Conservation (phyloP, 2,888 invertebrate genomes). For the Ariolimax columbianus region DNA sequence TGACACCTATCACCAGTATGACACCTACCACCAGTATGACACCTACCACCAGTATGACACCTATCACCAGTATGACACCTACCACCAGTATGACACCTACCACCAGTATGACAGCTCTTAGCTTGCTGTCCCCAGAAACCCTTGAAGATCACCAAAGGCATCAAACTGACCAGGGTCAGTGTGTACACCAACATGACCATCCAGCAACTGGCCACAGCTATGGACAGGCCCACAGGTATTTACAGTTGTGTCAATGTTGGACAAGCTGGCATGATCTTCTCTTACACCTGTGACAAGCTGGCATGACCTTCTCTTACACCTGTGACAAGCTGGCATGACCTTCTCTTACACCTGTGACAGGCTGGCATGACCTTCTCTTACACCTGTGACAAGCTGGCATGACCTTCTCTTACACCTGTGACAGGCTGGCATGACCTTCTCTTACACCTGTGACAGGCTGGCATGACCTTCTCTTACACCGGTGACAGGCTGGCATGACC, state of each 20-base stretch:
- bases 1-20: too few relatives aligned
- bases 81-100: too few relatives aligned
- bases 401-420: background rate
- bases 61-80: too few relatives aligned
- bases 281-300: background rate
- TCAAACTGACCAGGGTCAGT: conserved; percentile 51
- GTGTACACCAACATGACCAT: conserved; percentile 91
- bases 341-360: background rate
- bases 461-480: too few relatives aligned
- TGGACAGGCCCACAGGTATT: conserved; percentile 83
- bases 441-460: background rate
- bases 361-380: background rate
- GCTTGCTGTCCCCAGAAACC: conserved; percentile 44
- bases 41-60: too few relatives aligned
- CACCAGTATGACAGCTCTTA: too few relatives aligned
- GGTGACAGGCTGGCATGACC: too few relatives aligned
- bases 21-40: too few relatives aligned
- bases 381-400: background rate
- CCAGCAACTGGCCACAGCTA: conserved; percentile 84
- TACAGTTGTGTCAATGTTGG: background rate
- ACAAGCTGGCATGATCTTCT: too few relatives aligned
- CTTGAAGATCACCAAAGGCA: conserved; percentile 49
- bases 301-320: too few relatives aligned
- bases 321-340: too few relatives aligned
- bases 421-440: background rate